Conservation (phyloP, 64 coral and sea anemone genomes). For the Dendrophyllia cribrosa region DNA sequence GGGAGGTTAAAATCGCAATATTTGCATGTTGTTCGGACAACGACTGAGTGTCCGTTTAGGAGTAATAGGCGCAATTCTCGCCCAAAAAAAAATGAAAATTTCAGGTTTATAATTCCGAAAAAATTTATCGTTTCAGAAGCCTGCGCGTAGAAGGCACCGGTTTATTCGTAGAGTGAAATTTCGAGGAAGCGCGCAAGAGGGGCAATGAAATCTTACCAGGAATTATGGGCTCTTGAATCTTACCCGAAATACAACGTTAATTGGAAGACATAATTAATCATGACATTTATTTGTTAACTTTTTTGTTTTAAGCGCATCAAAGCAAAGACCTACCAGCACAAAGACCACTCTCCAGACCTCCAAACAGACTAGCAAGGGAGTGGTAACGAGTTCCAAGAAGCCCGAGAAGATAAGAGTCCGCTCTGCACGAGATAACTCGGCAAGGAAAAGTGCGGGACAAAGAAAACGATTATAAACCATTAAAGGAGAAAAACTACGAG, state of each 20-base stretch:
- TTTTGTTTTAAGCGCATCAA: slow-evolving; percentile 1
- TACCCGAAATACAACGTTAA: not conserved
- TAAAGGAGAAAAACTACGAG: not conserved
- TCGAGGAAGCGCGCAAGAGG: no score
- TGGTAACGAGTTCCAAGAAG: not conserved
- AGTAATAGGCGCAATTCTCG: no score
- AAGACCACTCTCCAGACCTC: not conserved
- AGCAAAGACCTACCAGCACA: not conserved
- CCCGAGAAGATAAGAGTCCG: not conserved
- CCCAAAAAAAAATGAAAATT: no score
- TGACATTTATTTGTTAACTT: not conserved
- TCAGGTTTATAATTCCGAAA: no score
- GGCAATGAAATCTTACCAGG: no score
- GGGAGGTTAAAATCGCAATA: no score
- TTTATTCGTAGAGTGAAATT: no score
- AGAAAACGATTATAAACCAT: not conserved
- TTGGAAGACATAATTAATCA: not conserved
- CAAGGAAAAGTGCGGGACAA: not conserved
- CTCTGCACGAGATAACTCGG: not conserved
- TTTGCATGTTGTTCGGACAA: no score
- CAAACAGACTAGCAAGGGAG: not conserved
- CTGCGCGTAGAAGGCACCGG: no score
- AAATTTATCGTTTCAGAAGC: no score
- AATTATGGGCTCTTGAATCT: not conserved
- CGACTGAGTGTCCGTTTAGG: no score